Percentiles rank a stretch among this genome's conserved stretches.
Conservation (phyloP, 2,113 vertebrate species). For the Rhinoptilus africanus region DNA sequence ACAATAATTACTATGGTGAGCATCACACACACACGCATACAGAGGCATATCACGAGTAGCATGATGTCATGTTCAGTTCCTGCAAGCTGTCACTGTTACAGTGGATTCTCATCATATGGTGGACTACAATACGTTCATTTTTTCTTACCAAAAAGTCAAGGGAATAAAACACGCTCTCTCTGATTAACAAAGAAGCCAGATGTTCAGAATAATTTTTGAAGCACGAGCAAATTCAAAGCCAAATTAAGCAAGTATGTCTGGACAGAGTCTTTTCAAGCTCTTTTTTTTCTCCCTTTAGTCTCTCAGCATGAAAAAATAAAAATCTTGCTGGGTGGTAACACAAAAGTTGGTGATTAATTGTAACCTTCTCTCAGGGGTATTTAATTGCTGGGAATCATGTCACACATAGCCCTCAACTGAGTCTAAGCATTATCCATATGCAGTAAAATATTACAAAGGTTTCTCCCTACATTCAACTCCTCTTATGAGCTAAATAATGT, state of each 20-base stretch:
- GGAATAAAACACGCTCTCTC: background rate
- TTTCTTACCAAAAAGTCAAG: background rate
- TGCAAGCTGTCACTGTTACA: background rate
- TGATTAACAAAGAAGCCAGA: constrained; percentile 30
- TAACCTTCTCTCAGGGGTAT: constrained; percentile 2
- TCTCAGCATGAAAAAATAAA: constrained; percentile 6
- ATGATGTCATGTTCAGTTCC: background rate
- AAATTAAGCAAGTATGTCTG: constrained; percentile 41
- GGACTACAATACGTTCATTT: background rate
- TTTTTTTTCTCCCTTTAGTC: background rate
- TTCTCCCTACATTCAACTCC: background rate
- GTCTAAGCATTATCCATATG: background rate
- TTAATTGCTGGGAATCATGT: constrained; percentile 1
- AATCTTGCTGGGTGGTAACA: constrained; percentile 25
- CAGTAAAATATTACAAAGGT: background rate
- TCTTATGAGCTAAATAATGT: background rate
- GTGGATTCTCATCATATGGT: background rate
- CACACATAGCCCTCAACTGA: background rate
- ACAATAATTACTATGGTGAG: background rate
- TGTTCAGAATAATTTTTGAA: constrained; percentile 32
- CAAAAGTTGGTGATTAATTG: background rate
- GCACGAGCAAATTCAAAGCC: background rate
- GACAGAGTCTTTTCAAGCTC: background rate
- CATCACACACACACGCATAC: accelerated
- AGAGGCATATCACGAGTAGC: background rate